phyloP scores from a whole-genome alignment of 2,888 invertebrate species.

The Machimus atricapillus region DNA sequence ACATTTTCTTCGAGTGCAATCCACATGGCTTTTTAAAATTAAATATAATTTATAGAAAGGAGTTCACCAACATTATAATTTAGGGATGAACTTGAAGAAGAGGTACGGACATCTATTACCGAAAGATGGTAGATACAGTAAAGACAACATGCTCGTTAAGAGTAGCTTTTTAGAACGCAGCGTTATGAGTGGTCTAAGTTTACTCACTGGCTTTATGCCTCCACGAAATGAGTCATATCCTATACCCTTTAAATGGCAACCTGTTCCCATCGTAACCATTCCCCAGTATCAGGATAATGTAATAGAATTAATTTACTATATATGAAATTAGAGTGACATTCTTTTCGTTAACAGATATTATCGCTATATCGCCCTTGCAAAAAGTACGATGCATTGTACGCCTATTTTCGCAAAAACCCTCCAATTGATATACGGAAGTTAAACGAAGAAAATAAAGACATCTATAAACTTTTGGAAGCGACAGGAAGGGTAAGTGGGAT shows the following conservation, averaged over 20 bases:
- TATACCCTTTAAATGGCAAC: constrained; percentile 30
- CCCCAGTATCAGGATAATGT: constrained; percentile 73
- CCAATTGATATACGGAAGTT: constrained; percentile 64
- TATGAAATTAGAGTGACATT: neutral
- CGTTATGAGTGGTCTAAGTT: constrained; percentile 80
- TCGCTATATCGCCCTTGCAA: constrained; percentile 66
- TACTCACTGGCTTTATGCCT: constrained; percentile 13
- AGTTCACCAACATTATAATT: constrained; percentile 74
- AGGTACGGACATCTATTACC: constrained; percentile 74
- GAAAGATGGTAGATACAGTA: constrained; percentile 66
- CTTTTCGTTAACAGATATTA: constrained; percentile 52
- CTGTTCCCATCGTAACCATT: constrained; percentile 60
- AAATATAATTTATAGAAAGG: constrained; percentile 65
- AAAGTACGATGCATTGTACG: constrained; percentile 64
- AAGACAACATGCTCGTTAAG: constrained; percentile 68
- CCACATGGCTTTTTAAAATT: neutral
- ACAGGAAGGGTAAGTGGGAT: constrained; percentile 62
- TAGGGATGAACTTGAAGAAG: constrained; percentile 75
- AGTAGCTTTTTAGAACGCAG: constrained; percentile 86
- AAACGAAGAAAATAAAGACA: constrained; percentile 66
- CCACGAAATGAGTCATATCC: neutral
- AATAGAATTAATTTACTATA: constrained; percentile 49
- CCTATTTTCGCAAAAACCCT: constrained; percentile 64
- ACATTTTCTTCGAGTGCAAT: neutral
- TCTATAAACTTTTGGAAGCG: constrained; percentile 69